These are phyloP conservation scores for Probosciger aterrimus DNA, from an alignment of 2,113 vertebrate species.

Conservation along the genomic window DNA sequence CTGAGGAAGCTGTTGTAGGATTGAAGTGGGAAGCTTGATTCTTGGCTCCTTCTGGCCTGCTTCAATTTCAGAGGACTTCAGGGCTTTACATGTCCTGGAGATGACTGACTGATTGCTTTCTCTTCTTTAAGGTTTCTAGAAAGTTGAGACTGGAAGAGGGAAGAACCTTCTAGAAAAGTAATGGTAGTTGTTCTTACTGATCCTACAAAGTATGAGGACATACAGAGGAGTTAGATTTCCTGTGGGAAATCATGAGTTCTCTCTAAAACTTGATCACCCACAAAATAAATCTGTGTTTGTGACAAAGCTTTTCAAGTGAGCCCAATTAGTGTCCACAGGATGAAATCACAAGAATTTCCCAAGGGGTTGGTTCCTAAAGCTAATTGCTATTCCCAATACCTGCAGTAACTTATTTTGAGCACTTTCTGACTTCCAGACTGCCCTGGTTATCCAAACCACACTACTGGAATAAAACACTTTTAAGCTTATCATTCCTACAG, in stretches of 20 bases:
- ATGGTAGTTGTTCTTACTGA: neutral
- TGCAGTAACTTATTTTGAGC: slow-evolving; percentile 51
- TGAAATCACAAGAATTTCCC: neutral
- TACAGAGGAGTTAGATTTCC: neutral
- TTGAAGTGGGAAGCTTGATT: neutral
- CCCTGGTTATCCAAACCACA: slow-evolving; percentile 27
- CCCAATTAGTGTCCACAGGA: neutral
- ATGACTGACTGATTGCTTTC: neutral
- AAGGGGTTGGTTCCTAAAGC: slow-evolving; percentile 27
- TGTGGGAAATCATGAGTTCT: neutral
- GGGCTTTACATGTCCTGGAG: neutral
- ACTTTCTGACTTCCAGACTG: slow-evolving; percentile 35
- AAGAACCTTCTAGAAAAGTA: neutral
- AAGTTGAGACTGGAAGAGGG: neutral
- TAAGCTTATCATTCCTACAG: slow-evolving; percentile 54
- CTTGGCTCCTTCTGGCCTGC: neutral
- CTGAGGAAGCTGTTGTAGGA: neutral
- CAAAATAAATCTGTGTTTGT: neutral
- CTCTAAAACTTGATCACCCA: neutral
- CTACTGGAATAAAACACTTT: slow-evolving; percentile 52
- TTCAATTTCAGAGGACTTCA: neutral
- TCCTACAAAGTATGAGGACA: neutral
- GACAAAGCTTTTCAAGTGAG: neutral
- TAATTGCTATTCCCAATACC: slow-evolving; percentile 61
- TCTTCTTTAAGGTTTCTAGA: neutral